phyloP scores from a whole-genome alignment of 2,888 invertebrate species.

The Alloplasta piceator region DNA sequence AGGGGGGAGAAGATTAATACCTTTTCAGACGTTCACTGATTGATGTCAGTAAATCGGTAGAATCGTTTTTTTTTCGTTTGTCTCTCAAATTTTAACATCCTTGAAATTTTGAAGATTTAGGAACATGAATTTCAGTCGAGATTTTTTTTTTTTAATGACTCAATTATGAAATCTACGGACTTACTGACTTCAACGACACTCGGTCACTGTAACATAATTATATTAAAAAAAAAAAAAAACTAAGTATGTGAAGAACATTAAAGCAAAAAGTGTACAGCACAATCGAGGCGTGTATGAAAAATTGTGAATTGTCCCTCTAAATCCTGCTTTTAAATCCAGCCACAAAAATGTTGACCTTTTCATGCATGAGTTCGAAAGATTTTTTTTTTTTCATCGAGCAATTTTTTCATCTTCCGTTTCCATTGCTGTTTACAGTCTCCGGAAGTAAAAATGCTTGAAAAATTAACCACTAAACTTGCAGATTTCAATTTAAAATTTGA shows the following conservation, averaged over 20 bases:
- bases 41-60: constrained; percentile 73
- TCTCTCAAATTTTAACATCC: constrained; percentile 33
- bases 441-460: constrained; percentile 27
- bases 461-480: neutral
- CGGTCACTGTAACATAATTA: constrained; percentile 77
- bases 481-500: constrained; percentile 6
- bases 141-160: constrained; percentile 38
- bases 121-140: too few relatives aligned
- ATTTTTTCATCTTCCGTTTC: constrained; percentile 59
- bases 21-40: constrained; percentile 78
- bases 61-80: constrained; percentile 43
- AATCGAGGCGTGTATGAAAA: constrained; percentile 73
- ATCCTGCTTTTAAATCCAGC: constrained; percentile 75
- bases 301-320: constrained; percentile 73
- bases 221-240: constrained; percentile 68
- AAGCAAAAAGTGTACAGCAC: constrained; percentile 75
- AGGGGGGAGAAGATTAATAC: neutral
- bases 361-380: constrained; percentile 70
- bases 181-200: constrained; percentile 73
- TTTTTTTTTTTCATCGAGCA: constrained; percentile 55
- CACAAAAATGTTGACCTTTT: constrained; percentile 65
- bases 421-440: constrained; percentile 14
- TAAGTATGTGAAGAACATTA: constrained; percentile 74
- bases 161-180: constrained; percentile 69
- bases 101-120: constrained; percentile 55